A percentile compares a stretch with the other conserved stretches of the same genome.
Evolutionary conservation across 2,797 vertebrate genomes (phyloP).

Genomic region (Phataginus tetradactyla): DNA sequence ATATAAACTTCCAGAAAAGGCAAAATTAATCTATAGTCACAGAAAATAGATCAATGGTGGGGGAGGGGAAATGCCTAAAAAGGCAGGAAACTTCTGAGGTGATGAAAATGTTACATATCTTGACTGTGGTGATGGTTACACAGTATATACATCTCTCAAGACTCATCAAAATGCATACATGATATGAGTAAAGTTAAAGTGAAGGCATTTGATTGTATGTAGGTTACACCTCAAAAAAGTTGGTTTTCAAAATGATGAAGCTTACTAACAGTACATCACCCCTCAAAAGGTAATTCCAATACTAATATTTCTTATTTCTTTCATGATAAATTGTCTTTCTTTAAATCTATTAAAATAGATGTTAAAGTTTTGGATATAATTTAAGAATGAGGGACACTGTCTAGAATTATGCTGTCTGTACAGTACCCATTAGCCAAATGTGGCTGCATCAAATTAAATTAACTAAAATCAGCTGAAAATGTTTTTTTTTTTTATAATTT

Average conservation of each 20-base stretch:
- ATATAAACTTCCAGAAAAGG: background rate
- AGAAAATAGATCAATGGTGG: background rate
- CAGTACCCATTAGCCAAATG: background rate
- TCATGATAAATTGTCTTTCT: background rate
- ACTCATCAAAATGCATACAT: background rate
- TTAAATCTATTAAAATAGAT: background rate
- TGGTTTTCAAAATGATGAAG: background rate
- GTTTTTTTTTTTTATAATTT: too few species aligned
- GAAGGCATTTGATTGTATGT: background rate
- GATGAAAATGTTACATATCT: background rate
- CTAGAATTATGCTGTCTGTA: background rate
- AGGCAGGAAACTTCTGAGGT: background rate
- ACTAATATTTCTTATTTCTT: background rate
- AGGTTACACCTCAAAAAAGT: background rate
- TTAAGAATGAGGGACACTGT: background rate
- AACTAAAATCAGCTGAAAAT: background rate
- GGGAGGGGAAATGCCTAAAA: background rate
- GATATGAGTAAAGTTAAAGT: background rate
- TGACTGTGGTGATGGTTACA: background rate
- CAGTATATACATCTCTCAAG: background rate
- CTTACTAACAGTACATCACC: background rate
- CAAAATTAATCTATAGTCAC: background rate
- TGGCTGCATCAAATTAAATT: background rate
- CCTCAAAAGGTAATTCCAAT: background rate
- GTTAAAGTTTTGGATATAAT: background rate